A percentile compares a stretch with the other conserved stretches of the same genome.
phyloP scores from a whole-genome alignment of 2,113 vertebrate genomes.

The Chaenocephalus aceratus region DNA sequence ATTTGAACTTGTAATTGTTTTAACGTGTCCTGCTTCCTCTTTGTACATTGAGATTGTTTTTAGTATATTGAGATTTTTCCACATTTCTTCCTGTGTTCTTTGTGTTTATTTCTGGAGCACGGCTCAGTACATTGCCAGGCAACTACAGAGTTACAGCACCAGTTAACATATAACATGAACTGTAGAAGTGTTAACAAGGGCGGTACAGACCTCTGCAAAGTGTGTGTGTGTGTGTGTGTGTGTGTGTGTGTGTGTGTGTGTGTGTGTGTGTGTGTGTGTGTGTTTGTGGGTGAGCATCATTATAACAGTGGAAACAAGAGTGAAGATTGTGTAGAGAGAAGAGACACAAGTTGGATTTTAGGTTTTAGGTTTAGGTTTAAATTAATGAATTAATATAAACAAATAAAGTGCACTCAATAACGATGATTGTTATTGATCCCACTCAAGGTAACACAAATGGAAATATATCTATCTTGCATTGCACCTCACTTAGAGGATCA shows the following conservation, averaged over 20 bases:
- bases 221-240: background rate
- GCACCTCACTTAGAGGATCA: too few species aligned
- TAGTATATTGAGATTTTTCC: background rate
- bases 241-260: too few species aligned
- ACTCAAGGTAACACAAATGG: too few species aligned
- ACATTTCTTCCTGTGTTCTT: background rate
- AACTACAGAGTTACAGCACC: slow-evolving; percentile 38
- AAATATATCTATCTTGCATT: too few species aligned
- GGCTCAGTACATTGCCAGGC: slow-evolving; percentile 54
- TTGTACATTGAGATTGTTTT: slow-evolving; percentile 5
- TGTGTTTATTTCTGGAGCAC: slow-evolving; percentile 58
- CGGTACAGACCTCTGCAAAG: background rate
- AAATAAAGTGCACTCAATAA: too few species aligned
- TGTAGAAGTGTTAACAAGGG: slow-evolving; percentile 19
- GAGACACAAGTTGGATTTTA: background rate
- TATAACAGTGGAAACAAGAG: background rate
- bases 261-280: background rate
- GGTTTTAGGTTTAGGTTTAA: too few species aligned
- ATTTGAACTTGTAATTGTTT: background rate
- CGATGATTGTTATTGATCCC: too few species aligned
- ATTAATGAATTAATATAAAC: too few species aligned
- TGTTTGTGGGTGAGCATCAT: background rate
- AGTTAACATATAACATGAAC: background rate
- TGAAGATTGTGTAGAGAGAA: background rate
- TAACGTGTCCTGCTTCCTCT: background rate